Percentiles rank a stretch among this genome's conserved stretches.
phyloP scores from a whole-genome alignment of 2,113 vertebrate genomes.

The Ondatra zibethicus region DNA sequence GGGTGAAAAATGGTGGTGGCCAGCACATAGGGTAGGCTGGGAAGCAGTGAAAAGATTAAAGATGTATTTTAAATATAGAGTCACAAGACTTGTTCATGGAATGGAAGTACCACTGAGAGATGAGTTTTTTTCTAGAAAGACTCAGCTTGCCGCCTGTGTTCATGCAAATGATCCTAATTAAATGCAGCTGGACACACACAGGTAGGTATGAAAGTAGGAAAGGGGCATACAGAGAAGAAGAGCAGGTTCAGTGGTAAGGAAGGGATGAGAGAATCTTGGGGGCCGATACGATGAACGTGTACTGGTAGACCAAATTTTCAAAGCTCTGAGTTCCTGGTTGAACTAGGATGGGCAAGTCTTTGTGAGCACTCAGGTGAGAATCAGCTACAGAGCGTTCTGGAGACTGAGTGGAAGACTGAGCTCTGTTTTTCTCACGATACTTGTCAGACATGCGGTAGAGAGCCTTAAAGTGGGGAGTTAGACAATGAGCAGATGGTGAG shows the following conservation, averaged over 20 bases:
- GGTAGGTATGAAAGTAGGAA: not conserved
- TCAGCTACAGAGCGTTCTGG: not conserved
- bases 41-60: not conserved
- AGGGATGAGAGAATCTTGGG: not conserved
- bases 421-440: conserved; percentile 34
- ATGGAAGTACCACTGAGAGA: not conserved
- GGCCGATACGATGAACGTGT: no score
- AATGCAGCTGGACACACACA: not conserved
- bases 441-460: not conserved
- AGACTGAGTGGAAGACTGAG: not conserved
- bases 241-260: not conserved
- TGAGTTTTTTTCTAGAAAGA: not conserved
- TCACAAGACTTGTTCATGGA: not conserved
- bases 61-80: not conserved
- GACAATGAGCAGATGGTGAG: not conserved
- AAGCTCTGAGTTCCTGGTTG: not conserved
- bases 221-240: not conserved
- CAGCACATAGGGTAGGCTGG: not conserved
- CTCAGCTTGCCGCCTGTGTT: no score
- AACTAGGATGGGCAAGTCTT: not conserved
- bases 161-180: not conserved
- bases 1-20: not conserved
- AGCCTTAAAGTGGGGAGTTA: not conserved
- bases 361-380: not conserved
- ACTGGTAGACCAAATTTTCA: not conserved